phyloP scores from a whole-genome alignment of 2,113 vertebrate genomes.

The Corythoichthys intestinalis region DNA sequence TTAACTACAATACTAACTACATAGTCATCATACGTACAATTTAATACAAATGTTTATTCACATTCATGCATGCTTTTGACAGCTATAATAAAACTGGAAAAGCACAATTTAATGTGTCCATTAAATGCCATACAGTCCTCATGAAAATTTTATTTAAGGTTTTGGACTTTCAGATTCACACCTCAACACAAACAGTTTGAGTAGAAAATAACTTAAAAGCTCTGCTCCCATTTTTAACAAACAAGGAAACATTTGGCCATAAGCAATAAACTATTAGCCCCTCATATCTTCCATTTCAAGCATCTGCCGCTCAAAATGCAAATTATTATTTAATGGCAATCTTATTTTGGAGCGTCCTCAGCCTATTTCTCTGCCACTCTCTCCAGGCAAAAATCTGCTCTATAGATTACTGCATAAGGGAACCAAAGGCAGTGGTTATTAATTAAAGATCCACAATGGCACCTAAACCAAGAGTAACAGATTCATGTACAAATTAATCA shows the following conservation, averaged over 20 bases:
- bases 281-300: conserved; percentile 43
- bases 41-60: conserved; percentile 17
- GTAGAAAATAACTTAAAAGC: conserved; percentile 37
- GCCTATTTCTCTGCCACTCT: conserved; percentile 19
- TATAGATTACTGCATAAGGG: conserved; percentile 63
- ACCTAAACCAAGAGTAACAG: conserved; percentile 60
- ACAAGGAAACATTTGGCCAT: conserved; percentile 24
- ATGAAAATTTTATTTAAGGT: conserved; percentile 40
- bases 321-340: conserved; percentile 49
- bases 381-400: conserved; percentile 19
- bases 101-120: conserved; percentile 30
- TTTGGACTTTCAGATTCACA: conserved; percentile 25
- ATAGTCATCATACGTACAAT: conserved; percentile 29
- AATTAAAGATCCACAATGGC: conserved; percentile 73
- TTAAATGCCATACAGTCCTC: conserved; percentile 30
- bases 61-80: conserved; percentile 34
- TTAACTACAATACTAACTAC: neutral
- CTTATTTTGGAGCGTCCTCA: conserved; percentile 40
- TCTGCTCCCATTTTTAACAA: conserved; percentile 27
- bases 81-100: conserved; percentile 45
- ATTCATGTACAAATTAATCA: conserved; percentile 75
- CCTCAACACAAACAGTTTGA: conserved; percentile 41
- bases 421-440: conserved; percentile 61
- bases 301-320: conserved; percentile 62
- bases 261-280: conserved; percentile 45